These are phyloP conservation scores for Episyrphus balteatus DNA, from an alignment of 1,140 invertebrate species.

Conservation along the genomic window DNA sequence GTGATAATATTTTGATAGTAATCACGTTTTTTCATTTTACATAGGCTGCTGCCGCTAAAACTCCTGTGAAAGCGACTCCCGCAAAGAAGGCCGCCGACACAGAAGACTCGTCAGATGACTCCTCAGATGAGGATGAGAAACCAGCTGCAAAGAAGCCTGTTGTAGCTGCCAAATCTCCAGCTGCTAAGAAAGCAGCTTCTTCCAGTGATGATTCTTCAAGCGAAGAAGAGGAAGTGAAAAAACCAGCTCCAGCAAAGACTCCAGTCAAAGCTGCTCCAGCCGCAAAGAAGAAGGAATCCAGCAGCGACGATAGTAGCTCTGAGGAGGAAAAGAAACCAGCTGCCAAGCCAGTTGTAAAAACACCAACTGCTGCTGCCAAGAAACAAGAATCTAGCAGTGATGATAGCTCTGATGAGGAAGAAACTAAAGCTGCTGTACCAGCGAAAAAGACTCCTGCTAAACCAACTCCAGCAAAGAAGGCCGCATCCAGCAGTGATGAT, in stretches of 20 bases:
- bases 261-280: constrained; percentile 12
- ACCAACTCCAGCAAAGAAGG: constrained; percentile 10
- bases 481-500: constrained; percentile 13
- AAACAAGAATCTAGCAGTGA: constrained; percentile 38
- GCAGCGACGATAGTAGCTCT: constrained; percentile 30
- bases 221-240: constrained; percentile 15
- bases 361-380: constrained; percentile 20
- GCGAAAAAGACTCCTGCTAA: constrained; percentile 11
- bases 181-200: constrained; percentile 15
- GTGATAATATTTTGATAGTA: too few relatives aligned
- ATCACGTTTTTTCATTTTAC: too few relatives aligned
- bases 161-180: constrained; percentile 12
- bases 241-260: constrained; percentile 11
- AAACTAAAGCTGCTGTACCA: constrained; percentile 7
- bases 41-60: constrained; percentile 1
- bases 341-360: constrained; percentile 23
- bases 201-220: constrained; percentile 24
- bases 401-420: constrained; percentile 29
- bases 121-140: constrained; percentile 16
- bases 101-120: constrained; percentile 9
- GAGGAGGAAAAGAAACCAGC: constrained; percentile 23
- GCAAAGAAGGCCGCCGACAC: constrained; percentile 7
- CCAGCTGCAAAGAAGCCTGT: constrained; percentile 12
- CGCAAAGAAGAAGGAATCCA: constrained; percentile 21
- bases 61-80: constrained; percentile 10